Conservation (phyloP, 2,113 vertebrate genomes). For the Pavo muticus region DNA sequence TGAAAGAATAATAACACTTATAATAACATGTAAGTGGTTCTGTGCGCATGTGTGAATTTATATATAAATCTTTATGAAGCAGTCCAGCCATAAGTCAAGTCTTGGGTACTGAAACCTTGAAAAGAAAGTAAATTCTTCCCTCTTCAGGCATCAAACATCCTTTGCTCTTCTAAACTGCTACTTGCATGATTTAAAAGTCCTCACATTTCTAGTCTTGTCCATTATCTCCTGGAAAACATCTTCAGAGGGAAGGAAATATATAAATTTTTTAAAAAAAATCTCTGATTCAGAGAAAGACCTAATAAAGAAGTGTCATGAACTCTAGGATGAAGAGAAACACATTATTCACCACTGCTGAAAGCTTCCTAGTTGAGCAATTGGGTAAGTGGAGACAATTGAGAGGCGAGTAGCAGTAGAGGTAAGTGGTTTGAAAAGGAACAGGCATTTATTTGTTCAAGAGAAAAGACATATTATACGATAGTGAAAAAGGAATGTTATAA, state of each 20-base stretch:
- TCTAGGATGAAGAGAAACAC: neutral
- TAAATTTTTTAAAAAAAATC: neutral
- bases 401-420: neutral
- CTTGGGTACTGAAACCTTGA: neutral
- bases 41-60: neutral
- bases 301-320: neutral
- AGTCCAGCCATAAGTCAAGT: neutral
- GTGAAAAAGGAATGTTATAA: neutral
- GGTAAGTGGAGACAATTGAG: neutral
- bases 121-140: neutral
- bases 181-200: neutral
- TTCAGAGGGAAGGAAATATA: neutral
- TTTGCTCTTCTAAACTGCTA: neutral
- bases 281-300: neutral
- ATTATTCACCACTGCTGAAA: neutral
- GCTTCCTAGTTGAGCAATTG: neutral
- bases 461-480: neutral
- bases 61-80: neutral
- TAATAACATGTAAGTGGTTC: neutral
- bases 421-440: neutral
- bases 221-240: neutral
- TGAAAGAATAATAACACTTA: neutral
- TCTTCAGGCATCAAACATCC: rapidly evolving
- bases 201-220: neutral
- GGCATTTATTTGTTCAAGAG: neutral